phyloP scores from a whole-genome alignment of 2,888 invertebrate genomes.

The Magallana nippona region DNA sequence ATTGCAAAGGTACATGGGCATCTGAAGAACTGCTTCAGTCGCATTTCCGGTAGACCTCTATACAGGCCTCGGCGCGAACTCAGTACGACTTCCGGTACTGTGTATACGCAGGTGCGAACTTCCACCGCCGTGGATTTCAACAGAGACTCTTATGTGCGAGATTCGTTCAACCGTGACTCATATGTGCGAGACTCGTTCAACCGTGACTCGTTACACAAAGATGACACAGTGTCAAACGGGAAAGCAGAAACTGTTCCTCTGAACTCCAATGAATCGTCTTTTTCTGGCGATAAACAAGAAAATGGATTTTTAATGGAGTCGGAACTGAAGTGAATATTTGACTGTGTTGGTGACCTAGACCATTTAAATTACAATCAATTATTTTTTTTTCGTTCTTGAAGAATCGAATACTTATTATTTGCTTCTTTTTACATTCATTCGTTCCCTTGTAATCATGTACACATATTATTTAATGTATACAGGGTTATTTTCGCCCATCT shows the following conservation, averaged over 20 bases:
- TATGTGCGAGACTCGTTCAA: not conserved
- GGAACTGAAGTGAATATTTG: not conserved
- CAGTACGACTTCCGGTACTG: slow-evolving; percentile 10
- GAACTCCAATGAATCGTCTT: not conserved
- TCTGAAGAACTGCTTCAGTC: slow-evolving; percentile 23
- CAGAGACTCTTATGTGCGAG: not conserved
- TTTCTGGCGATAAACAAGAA: not conserved
- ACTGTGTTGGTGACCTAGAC: too few relatives aligned
- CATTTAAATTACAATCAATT: too few relatives aligned
- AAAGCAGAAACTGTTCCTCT: not conserved
- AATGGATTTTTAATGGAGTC: slow-evolving; percentile 8
- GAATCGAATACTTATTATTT: too few relatives aligned
- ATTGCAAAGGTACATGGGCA: slow-evolving; percentile 2
- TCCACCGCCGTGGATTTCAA: not conserved
- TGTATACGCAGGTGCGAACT: slow-evolving; percentile 23
- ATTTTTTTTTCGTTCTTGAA: too few relatives aligned
- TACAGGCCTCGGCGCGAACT: slow-evolving; percentile 2
- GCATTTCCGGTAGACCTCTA: slow-evolving; percentile 6
- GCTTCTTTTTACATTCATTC: too few relatives aligned
- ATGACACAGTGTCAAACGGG: not conserved
- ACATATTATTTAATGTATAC: too few relatives aligned
- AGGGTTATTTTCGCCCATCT: too few relatives aligned
- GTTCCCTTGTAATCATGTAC: too few relatives aligned
- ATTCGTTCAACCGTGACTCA: slow-evolving; percentile 5
- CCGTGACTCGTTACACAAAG: not conserved